Conservation (phyloP, 2,113 vertebrate genomes). For the Apteryx owenii region DNA sequence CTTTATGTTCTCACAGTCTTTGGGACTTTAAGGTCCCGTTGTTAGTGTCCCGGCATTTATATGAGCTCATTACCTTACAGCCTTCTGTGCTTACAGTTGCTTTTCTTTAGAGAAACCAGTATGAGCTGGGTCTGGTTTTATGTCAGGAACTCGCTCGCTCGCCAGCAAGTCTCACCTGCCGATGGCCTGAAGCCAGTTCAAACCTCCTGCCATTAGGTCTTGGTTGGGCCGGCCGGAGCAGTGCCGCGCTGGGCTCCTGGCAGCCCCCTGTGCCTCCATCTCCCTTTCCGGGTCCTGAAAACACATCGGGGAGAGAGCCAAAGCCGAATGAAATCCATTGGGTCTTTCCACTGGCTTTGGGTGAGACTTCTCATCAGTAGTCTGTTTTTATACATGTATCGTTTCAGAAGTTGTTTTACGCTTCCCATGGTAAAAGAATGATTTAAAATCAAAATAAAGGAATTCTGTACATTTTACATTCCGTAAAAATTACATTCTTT, state of each 20-base stretch:
- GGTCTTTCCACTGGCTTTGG: neutral
- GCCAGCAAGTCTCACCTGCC: neutral
- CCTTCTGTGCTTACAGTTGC: neutral
- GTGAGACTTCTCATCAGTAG: neutral
- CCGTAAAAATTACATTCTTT: neutral
- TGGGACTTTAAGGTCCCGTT: neutral
- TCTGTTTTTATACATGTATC: neutral
- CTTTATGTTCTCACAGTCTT: neutral
- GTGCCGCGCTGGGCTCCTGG: neutral
- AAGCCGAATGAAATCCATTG: neutral
- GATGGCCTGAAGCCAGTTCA: neutral
- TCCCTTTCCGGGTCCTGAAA: neutral
- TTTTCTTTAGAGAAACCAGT: neutral
- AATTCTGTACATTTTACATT: neutral
- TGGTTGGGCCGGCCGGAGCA: neutral
- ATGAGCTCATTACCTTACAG: constrained; percentile 34
- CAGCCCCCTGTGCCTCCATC: neutral
- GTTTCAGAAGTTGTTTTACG: constrained; percentile 30
- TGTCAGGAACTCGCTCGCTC: neutral
- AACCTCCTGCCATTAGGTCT: neutral
- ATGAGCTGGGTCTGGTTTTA: neutral
- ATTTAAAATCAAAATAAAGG: neutral
- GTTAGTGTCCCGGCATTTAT: constrained; percentile 8
- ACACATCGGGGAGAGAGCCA: neutral
- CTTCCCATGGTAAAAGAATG: neutral